Conservation (phyloP, 1,140 invertebrate species). For the Aplysia californica region DNA sequence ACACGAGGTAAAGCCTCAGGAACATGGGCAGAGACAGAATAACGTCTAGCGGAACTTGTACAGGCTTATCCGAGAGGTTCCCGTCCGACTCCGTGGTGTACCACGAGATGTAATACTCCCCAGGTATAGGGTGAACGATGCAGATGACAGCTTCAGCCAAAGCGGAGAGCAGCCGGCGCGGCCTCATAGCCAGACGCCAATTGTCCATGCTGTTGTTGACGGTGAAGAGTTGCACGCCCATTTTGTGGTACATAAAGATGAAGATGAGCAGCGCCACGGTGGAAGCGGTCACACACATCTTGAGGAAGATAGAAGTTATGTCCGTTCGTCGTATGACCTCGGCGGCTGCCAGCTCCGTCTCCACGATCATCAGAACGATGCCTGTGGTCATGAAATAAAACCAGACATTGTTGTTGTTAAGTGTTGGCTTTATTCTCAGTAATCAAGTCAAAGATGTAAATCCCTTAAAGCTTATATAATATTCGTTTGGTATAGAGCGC, state of each 20-base stretch:
- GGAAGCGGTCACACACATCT: slow-evolving; percentile 53
- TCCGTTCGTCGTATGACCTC: slow-evolving; percentile 34
- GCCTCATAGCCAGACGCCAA: slow-evolving; percentile 57
- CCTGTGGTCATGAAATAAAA: slow-evolving; percentile 42
- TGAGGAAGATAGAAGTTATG: slow-evolving; percentile 50
- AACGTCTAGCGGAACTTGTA: slow-evolving; percentile 52
- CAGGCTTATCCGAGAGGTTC: neutral
- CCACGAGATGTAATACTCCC: slow-evolving; percentile 39
- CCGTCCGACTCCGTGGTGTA: slow-evolving; percentile 28
- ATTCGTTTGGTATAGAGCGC: too few relatives aligned
- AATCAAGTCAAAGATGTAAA: too few relatives aligned
- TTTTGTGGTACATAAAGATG: slow-evolving; percentile 55
- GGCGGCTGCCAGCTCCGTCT: slow-evolving; percentile 55
- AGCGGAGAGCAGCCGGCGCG: slow-evolving; percentile 43
- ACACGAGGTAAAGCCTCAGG: slow-evolving; percentile 60
- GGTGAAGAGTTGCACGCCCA: slow-evolving; percentile 59
- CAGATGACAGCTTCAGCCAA: slow-evolving; percentile 60
- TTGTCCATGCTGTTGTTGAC: slow-evolving; percentile 65
- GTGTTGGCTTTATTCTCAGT: too few relatives aligned
- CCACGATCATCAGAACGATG: slow-evolving; percentile 60
- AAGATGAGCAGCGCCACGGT: slow-evolving; percentile 58
- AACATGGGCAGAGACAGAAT: slow-evolving; percentile 66
- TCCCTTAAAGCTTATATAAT: too few relatives aligned
- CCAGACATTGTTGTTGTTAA: too few relatives aligned
- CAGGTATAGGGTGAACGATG: slow-evolving; percentile 63